Percentiles rank a stretch among this genome's conserved stretches.
Conservation (phyloP, 2,113 vertebrate genomes). For the Nasalis larvatus region DNA sequence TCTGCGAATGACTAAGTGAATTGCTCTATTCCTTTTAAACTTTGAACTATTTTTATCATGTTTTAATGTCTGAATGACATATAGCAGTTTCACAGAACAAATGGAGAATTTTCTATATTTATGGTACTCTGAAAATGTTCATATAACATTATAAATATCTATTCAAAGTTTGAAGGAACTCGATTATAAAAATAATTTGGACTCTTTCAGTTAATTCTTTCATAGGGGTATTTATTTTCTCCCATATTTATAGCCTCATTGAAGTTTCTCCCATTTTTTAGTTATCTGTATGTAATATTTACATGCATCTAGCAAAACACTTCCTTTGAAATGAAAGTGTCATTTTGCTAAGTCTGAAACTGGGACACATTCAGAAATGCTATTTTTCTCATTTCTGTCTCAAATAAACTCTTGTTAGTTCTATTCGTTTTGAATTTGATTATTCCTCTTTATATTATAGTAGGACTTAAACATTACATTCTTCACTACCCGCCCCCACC, state of each 20-base stretch:
- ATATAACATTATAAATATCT: neutral
- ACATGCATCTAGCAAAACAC: neutral
- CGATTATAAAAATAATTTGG: neutral
- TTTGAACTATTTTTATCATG: neutral
- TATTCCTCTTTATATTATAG: neutral
- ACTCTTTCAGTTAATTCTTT: conserved; percentile 26
- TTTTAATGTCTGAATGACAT: neutral
- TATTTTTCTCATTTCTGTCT: conserved; percentile 18
- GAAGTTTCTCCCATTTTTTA: neutral
- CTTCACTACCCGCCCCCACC: neutral
- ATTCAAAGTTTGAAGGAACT: neutral
- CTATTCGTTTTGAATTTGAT: conserved; percentile 56
- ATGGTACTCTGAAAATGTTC: neutral
- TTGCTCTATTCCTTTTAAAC: neutral
- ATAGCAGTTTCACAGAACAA: neutral
- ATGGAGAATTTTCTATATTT: neutral
- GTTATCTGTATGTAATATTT: neutral
- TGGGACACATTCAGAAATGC: neutral
- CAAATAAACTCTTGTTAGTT: neutral
- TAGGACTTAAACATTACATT: conserved; percentile 39
- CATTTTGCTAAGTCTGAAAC: conserved; percentile 22
- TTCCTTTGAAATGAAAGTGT: neutral
- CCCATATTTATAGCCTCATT: neutral
- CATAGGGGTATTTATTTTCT: neutral
- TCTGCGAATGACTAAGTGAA: neutral